These are phyloP conservation scores for Hirtodrosophila alboralis DNA, from an alignment of 2,888 invertebrate species.

Conservation along the genomic window DNA sequence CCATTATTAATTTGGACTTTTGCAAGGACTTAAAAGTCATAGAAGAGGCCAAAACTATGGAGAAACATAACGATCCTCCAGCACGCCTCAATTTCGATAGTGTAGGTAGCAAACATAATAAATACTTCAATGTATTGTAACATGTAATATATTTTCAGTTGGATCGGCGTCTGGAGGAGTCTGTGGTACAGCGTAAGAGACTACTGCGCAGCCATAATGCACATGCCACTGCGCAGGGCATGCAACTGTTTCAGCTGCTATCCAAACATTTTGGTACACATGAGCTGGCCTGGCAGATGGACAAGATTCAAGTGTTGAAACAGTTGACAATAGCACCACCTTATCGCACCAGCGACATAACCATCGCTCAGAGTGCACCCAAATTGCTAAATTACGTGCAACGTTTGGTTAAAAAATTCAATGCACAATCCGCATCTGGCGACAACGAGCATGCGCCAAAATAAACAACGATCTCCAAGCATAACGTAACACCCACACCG, in stretches of 20 bases:
- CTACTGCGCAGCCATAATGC: conserved; percentile 22
- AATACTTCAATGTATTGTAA: not conserved
- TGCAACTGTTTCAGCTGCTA: conserved; percentile 26
- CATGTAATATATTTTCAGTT: conserved; percentile 24
- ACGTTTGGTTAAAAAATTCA: conserved; percentile 33
- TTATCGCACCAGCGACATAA: conserved; percentile 38
- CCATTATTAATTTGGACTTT: conserved; percentile 49
- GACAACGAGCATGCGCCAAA: not conserved
- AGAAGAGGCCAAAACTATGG: conserved; percentile 27
- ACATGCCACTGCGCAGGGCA: conserved; percentile 31
- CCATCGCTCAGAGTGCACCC: not conserved
- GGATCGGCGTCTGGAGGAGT: conserved; percentile 22
- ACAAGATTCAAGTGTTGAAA: conserved; percentile 32
- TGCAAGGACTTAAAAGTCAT: conserved; percentile 47
- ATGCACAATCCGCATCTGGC: conserved; percentile 8
- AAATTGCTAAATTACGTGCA: conserved; percentile 39
- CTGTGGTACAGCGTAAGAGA: conserved; percentile 19
- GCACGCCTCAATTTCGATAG: conserved; percentile 23
- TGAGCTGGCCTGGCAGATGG: conserved; percentile 32
- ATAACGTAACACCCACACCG: conserved; percentile 1
- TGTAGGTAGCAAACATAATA: conserved; percentile 2
- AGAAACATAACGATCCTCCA: conserved; percentile 14
- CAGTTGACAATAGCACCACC: conserved; percentile 40
- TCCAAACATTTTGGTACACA: conserved; percentile 28
- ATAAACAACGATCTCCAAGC: not conserved